Base-by-base conservation (phyloP, 2,113 vertebrate genomes). In the Spea bombifrons region DNA sequence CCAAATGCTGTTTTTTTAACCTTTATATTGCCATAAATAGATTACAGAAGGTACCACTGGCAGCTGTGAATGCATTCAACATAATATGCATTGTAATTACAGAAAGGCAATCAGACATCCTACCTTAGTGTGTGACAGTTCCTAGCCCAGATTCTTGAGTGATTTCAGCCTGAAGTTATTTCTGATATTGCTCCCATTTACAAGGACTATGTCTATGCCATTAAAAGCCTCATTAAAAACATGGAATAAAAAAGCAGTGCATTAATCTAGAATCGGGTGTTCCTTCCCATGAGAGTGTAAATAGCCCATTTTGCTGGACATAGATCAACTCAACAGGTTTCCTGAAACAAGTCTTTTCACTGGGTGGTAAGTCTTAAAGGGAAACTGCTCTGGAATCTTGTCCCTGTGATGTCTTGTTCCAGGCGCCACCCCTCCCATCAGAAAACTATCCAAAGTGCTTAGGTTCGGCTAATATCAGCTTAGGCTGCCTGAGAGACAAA, bases 401-500 rank as follows among this genome's bases (percentile, higher is more conserved):
- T 52, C 63, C 71, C 66, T 75, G 87, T 78, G 81, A 83, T 85
- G 82, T 57, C 55, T 30, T 30, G 84, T 82, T 85, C 0, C 80
- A n/a, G 69, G 79, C 45, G 84, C 88, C 87, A 83, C 87, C 88
- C 88, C 86, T 81, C 82, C 83, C 88, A 89, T 90, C 88, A 76
- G 89, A 86, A 84, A 85, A 81, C 67, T 80, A 86, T 89, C 81
- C 86, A 85, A 82, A 88, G 84, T 88, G 92, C 93, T 91, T 92
- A 94, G 83, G 84, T 84, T 89, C 81, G 87, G 85, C 86, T 79
- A 84, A 89, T 85, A 84, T 66, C 86, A 87, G 89, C 91, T 94
- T 91, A 92, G 84, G 80, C 87, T 86, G 90, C 82, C 91, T 92
- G 92, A 92, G 86, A 88, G 83, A 77, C 82, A 0, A 83, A 86